Base-by-base conservation (phyloP, 2,113 vertebrate species). In the Poecilia latipinna region DNA sequence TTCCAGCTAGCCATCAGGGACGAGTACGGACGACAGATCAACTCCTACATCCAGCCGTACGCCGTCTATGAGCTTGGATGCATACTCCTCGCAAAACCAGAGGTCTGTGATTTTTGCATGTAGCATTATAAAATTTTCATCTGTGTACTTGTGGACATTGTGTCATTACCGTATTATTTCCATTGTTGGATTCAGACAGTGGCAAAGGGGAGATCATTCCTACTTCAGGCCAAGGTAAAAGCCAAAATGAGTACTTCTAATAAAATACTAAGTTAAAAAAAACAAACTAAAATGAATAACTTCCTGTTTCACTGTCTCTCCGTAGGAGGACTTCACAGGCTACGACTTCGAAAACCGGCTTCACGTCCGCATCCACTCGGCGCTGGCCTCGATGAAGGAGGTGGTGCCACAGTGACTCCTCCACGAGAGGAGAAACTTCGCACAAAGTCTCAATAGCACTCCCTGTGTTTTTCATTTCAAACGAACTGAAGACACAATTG, bases 301-400 rank as follows among this genome's bases (percentile, higher is more conserved):
- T 29, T 4, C 15, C 4, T 71, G 22, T 22, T 10, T 54, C 12
- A 61, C 60, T 1, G 15, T 57, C 35, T 3, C 32, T 61, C 78
- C 84, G 57, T 80, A 99, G 98, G 98, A 99, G 91, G 96, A 98
- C 80, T 99, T 97, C 75, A 91, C 93, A 65, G 96, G 97, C 88
- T 99, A 99, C 71, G 97, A 99, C 91, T 99, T 99, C 92, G 98
- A 99, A 90, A 99, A 99, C 95, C 95, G 98, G 92, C 92, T 99
- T 86, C 98, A 99, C 5, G 97, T 99, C 39, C 98, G 98, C 84
- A 98, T 99, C 88, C 97, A 99, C 0, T 96, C 98, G 73, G 98
- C 98, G 54, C 93, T 99, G 86, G 98, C 97, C 39, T 97, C 98
- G 54, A 84, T 99, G 76, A 96, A 95, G 91, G 98, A 99, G 85